Evolutionary conservation across 2,888 invertebrate species (phyloP), one percentile per base, ranked within the genome.

Genomic region (Eudasyphora cyanicolor): DNA sequence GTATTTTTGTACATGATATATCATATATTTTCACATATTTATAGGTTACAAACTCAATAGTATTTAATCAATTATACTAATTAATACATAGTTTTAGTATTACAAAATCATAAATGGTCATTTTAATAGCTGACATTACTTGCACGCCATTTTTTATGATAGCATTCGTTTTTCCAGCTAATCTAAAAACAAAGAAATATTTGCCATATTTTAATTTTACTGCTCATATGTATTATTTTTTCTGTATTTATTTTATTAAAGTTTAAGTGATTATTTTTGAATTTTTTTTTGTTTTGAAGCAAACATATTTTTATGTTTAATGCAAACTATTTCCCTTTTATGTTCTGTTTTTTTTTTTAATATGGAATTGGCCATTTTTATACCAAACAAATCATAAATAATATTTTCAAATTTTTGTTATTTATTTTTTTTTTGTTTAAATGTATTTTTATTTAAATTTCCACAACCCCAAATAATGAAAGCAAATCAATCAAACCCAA

Each of bases 351-450:
- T 42, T 35, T 71, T 49, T 79, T 38, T 35, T 4, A 54, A 21
- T 57, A 38, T 54, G 45, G 19, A 38, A n/a, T 32, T 21, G 14
- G 67, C 67, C 67, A 67, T 69, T 76, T 21, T 69, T 21, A 62
- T 71, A 75, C 77, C 74, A 80, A 80, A 80, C 76, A 73, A 76
- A 82, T 76, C n/a, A n/a, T n/a, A n/a, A n/a, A n/a, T n/a, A n/a
- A 51, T 51, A n/a, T 64, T 64, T 4, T 32, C n/a, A 29, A 12
- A 32, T 5, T 17, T 62, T 62, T 38, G 19, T 54, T 54, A 35
- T 35, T 73, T 38, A 17, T 42, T 60, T 60, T 29, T 14, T 21
- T 57, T 35, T 21, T 32, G 21, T 57, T 27, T 70, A 35, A 14
- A 49, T 19, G 17, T 38, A 38, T 69, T n/a, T 38, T 60, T 73